Conservation (phyloP, 2,113 vertebrate genomes). For the Etia nguti region DNA sequence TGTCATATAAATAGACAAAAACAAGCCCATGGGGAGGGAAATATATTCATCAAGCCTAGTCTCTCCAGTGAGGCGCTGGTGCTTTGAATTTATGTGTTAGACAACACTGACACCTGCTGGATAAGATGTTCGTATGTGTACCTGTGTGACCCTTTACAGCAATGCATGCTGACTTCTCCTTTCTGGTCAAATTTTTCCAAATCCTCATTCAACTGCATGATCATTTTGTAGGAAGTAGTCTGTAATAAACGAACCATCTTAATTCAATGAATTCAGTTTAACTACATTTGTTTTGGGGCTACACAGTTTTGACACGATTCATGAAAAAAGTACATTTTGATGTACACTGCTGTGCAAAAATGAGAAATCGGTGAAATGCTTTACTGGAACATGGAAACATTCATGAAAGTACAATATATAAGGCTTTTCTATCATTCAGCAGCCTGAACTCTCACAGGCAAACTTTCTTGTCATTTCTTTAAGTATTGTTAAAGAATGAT, state of each 20-base stretch:
- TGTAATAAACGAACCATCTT: neutral
- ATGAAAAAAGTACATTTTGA: neutral
- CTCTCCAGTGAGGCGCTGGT: neutral
- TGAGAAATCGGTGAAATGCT: neutral
- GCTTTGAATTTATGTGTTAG: slow-evolving; percentile 12
- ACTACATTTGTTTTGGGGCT: neutral
- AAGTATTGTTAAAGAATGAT: no score
- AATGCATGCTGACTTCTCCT: neutral
- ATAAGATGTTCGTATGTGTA: neutral
- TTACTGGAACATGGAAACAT: neutral
- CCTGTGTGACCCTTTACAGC: no score
- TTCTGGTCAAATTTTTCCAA: neutral
- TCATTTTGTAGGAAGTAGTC: neutral
- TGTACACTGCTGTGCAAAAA: neutral
- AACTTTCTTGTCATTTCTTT: no score
- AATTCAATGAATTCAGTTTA: neutral
- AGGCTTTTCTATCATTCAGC: no score
- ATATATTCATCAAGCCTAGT: neutral
- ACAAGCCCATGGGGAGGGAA: neutral
- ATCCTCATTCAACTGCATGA: neutral
- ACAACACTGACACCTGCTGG: slow-evolving; percentile 63
- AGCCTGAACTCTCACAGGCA: no score
- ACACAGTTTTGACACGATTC: neutral
- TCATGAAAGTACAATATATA: neutral
- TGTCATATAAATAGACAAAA: neutral